Evolutionary conservation across 2,888 invertebrate genomes (phyloP).

Genomic region (Noctuana brunneofusca): DNA sequence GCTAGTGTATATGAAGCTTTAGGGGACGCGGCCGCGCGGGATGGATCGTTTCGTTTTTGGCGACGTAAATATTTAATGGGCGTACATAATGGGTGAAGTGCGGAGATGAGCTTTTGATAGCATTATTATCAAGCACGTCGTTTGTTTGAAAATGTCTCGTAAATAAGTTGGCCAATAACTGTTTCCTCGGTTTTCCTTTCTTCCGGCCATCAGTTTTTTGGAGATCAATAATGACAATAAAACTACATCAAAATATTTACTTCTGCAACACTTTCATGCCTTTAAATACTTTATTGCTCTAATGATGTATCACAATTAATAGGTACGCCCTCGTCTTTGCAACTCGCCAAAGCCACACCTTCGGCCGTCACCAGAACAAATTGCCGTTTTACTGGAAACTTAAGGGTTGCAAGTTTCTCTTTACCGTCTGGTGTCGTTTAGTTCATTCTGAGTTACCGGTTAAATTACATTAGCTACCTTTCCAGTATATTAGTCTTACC

Average conservation of each 20-base stretch:
- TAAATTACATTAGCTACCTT: too few species aligned
- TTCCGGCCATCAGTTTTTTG: background rate
- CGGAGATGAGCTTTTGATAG: conserved; percentile 1
- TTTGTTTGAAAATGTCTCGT: conserved; percentile 4
- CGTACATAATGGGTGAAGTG: conserved; percentile 1
- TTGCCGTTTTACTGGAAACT: background rate
- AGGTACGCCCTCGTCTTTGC: too few species aligned
- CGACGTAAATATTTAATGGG: conserved; percentile 5
- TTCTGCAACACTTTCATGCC: too few species aligned
- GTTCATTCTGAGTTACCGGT: too few species aligned
- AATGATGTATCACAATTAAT: too few species aligned
- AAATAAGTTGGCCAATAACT: background rate
- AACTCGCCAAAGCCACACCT: background rate
- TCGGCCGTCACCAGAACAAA: background rate
- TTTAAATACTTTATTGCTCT: too few species aligned
- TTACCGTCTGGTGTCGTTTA: too few species aligned
- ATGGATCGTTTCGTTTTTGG: background rate
- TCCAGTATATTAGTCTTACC: too few species aligned
- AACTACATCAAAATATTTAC: too few species aligned
- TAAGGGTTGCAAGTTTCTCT: background rate
- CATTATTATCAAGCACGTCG: background rate
- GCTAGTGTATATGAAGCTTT: too few species aligned
- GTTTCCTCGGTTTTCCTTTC: background rate
- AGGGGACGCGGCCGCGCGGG: background rate
- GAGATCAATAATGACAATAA: too few species aligned